These are phyloP conservation scores for Pantherophis alleghaniensis DNA, from an alignment of 2,797 vertebrate species.

Conservation along the genomic window DNA sequence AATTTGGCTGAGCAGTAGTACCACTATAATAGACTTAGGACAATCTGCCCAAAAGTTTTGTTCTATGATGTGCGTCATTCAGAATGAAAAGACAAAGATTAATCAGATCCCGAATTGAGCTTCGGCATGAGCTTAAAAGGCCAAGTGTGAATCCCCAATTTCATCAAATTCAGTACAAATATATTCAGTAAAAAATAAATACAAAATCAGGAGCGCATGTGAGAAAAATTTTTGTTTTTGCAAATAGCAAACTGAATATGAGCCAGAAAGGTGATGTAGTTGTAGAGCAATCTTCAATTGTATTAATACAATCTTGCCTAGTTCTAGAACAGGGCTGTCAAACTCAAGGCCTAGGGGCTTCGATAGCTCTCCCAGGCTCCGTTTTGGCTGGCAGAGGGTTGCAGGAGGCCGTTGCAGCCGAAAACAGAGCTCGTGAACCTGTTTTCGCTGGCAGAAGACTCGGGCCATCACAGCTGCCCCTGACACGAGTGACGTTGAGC, in stretches of 20 bases:
- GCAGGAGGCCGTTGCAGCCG: too few relatives aligned
- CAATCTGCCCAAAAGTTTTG: neutral
- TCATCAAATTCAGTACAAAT: neutral
- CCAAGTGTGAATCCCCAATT: neutral
- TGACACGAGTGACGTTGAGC: too few relatives aligned
- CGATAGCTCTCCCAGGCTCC: too few relatives aligned
- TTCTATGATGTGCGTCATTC: neutral
- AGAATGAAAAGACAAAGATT: neutral
- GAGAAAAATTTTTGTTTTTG: neutral
- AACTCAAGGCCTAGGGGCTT: too few relatives aligned
- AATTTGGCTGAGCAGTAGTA: neutral
- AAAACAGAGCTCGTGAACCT: too few relatives aligned
- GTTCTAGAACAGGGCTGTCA: neutral
- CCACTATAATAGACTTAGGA: neutral
- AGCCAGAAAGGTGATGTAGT: neutral
- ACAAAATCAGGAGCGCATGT: neutral
- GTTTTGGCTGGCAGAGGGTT: too few relatives aligned
- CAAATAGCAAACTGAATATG: neutral
- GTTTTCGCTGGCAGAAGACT: too few relatives aligned
- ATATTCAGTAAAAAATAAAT: neutral
- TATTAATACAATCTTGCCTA: neutral
- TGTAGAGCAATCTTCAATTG: neutral
- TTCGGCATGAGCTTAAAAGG: neutral
- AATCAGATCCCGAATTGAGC: neutral
- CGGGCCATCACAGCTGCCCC: too few relatives aligned